Base-by-base conservation (phyloP, 2,888 invertebrate genomes). In the Drosophila leonis region DNA sequence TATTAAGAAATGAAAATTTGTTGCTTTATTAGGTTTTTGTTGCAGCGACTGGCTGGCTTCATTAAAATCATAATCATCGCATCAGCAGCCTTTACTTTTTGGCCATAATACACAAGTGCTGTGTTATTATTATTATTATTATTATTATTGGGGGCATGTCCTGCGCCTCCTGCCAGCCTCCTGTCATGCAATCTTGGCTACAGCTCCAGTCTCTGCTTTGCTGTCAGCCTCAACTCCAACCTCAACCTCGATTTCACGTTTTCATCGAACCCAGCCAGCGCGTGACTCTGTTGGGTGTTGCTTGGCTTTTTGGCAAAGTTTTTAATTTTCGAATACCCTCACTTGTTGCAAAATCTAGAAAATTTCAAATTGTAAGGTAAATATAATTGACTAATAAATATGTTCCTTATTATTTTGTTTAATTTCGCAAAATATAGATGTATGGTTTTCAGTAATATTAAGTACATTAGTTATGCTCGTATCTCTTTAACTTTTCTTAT, bases 1-100 rank as follows among this genome's bases (percentile, higher is more conserved):
- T 86, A 86, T 88, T 88, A 85, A 86, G 88, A 88, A 86, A 86
- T 86, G 88, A 88, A 88, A 88, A 86, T 87, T 87, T 87, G 86
- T 87, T 87, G 86, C 88, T 87, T 88, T 88, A 88, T 87, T 87
- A 87, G 78, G 62, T 82, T 74, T 78, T 48, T 48, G 48, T 33
- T 20, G 31, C 52, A 31, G 35, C 56, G 52, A 49, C 56, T 60
- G 48, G 51, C 51, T 41, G 54, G 52, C 51, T 80, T 37, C 72
- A 70, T 72, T 69, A 73, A 76, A 74, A 73, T 75, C 71, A 78
- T 69, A 67, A 78, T 65, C 75, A 75, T 55, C 68, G 39, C 64
- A 71, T 80, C 67, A 66, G 66, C 75, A 73, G 76, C 76, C 79
- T 79, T 79, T 72, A 51, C 75, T 70, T 65, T 67, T 71, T 65